phyloP scores from a whole-genome alignment of 2,797 vertebrate species.

The Hyperoplus immaculatus region DNA sequence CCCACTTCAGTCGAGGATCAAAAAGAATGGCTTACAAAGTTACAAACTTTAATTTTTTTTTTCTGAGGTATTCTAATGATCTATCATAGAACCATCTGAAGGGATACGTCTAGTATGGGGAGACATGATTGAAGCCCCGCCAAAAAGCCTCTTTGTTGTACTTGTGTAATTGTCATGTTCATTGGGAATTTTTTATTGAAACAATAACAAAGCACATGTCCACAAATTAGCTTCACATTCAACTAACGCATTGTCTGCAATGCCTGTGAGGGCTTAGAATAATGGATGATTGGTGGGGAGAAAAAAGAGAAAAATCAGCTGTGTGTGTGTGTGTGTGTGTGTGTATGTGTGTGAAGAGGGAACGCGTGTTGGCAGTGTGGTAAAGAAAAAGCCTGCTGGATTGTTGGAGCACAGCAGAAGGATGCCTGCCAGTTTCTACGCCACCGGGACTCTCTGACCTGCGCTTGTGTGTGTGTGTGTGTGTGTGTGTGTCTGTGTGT shows the following conservation, averaged over 20 bases:
- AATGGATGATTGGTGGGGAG: constrained; percentile 79
- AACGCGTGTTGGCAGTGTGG: constrained; percentile 77
- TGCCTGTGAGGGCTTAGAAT: constrained; percentile 79
- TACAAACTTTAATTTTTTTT: constrained; percentile 53
- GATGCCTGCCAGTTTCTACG: constrained; percentile 80
- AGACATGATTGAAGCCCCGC: constrained; percentile 62
- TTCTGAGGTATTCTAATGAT: constrained; percentile 62
- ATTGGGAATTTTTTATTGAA: constrained; percentile 81
- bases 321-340: constrained; percentile 50
- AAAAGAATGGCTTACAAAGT: constrained; percentile 42
- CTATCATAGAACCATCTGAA: constrained; percentile 65
- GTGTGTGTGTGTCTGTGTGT: constrained; percentile 56
- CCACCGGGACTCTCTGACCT: constrained; percentile 81
- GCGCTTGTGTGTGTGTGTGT: constrained; percentile 61
- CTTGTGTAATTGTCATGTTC: constrained; percentile 81
- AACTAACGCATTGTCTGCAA: constrained; percentile 77
- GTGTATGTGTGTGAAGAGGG: constrained; percentile 48
- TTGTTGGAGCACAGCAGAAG: constrained; percentile 77
- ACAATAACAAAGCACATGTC: constrained; percentile 83
- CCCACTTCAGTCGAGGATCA: constrained; percentile 43
- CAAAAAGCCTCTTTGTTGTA: constrained; percentile 78
- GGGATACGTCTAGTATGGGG: constrained; percentile 51
- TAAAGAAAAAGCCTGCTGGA: constrained; percentile 82
- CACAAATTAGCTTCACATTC: constrained; percentile 81
- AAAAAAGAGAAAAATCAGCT: constrained; percentile 60